Base-by-base conservation (phyloP, 1,140 invertebrate species). In the Phenacoccus solenopsis region DNA sequence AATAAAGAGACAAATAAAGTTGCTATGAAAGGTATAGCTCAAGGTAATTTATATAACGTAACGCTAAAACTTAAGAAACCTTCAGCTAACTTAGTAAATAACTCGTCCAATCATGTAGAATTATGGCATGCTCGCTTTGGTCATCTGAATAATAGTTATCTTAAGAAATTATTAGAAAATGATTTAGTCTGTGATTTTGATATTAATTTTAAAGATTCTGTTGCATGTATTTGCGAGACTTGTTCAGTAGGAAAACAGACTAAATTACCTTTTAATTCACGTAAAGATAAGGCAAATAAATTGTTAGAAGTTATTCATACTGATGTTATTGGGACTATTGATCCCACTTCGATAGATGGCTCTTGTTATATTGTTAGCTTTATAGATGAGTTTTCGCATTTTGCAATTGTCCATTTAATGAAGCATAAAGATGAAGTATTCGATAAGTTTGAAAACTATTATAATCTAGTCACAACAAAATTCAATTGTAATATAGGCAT, bases 371-470 rank as follows among this genome's bases (percentile, higher is more conserved):
- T 79, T 70, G 25, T 80, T 7, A 75, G 72, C 0, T 75, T 80
- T 35, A 75, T 77, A 38, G 78, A 81, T 70, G 77, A 80, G 67
- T 75, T 69, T 49, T 75, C 76, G 1, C 74, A 76, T 64, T 78
- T 76, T 69, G 74, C 76, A 70, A 75, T 75, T 70, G 38, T 79
- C 13, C 76, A 77, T 67, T 74, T 80, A 64, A 61, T 82, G 16
- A 78, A 76, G 38, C 72, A 74, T 1, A 82, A 81, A 74, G 73
- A 68, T 67, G 74, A 79, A 27, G 78, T 78, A 0, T 72, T 77
- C 9, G 64, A 76, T 4, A 74, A 76, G 70, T 78, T 80, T 67
- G 72, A 75, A 71, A 70, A 78, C 30, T 78, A 76, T 67, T 76
- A 75, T 73, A 70, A 12, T 7, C 13, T 73, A 16, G 73, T 78